These are phyloP conservation scores for Protonemura montana DNA, from an alignment of 2,888 invertebrate genomes.

Conservation along the genomic window DNA sequence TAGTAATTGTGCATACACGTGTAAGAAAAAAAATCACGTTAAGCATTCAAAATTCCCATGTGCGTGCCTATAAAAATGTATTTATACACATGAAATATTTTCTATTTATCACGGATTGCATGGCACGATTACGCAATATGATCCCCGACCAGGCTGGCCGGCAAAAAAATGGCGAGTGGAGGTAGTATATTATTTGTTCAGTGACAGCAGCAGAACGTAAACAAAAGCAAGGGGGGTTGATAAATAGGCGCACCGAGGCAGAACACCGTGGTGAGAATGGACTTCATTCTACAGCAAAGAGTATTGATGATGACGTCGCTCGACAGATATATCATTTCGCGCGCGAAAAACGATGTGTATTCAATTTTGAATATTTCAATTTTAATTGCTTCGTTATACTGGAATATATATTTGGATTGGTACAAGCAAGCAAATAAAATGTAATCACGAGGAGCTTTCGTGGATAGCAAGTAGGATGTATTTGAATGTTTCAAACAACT, in stretches of 20 bases:
- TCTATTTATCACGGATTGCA: not conserved
- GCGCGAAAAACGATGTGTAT: not conserved
- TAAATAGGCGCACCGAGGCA: conserved; percentile 22
- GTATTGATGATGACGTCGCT: conserved; percentile 27
- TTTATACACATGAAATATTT: not conserved
- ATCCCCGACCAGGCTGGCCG: not conserved
- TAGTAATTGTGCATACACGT: not conserved
- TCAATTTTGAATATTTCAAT: not conserved
- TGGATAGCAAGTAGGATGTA: not conserved
- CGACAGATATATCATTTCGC: not conserved
- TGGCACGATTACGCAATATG: not conserved
- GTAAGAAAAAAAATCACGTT: not conserved
- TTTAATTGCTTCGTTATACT: not conserved
- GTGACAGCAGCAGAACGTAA: conserved; percentile 31
- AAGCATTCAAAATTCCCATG: not conserved
- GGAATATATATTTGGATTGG: not conserved
- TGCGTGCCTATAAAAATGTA: not conserved
- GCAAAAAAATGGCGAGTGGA: not conserved
- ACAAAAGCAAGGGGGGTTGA: conserved; percentile 19
- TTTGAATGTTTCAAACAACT: not conserved
- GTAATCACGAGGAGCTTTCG: not conserved
- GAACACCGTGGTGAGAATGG: not conserved
- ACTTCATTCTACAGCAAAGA: not conserved
- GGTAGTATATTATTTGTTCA: conserved; percentile 17
- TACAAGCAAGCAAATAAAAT: not conserved